Conservation (phyloP, 2,797 vertebrate species). For the Acrocephalus scirpaceus region DNA sequence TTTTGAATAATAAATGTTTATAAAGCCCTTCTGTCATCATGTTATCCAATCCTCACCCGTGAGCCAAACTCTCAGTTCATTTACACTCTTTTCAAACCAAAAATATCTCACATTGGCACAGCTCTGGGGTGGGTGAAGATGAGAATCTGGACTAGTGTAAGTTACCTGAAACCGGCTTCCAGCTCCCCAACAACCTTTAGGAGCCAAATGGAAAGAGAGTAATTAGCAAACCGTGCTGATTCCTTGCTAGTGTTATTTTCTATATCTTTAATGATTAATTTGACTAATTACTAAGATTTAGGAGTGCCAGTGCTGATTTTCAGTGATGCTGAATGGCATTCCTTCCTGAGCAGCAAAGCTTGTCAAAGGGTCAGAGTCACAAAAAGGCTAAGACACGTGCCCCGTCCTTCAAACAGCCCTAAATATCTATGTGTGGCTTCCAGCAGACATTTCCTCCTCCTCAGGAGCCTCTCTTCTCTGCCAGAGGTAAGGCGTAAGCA, state of each 20-base stretch:
- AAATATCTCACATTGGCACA: not conserved
- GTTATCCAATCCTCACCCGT: slow-evolving; percentile 20
- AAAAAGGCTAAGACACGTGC: rapidly evolving
- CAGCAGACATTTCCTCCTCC: not conserved
- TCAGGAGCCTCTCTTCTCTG: not conserved
- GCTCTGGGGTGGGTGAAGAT: not conserved
- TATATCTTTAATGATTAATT: not conserved
- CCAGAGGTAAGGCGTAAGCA: not conserved
- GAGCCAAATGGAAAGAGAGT: not conserved
- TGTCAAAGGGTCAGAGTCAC: not conserved
- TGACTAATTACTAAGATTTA: not conserved
- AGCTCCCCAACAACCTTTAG: not conserved
- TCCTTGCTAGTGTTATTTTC: not conserved
- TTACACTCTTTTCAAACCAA: slow-evolving; percentile 42
- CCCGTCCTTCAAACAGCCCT: not conserved
- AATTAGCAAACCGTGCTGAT: not conserved
- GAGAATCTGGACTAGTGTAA: not conserved
- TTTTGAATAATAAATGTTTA: slow-evolving; percentile 70
- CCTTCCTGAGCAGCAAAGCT: not conserved
- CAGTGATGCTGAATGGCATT: not conserved
- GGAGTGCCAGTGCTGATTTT: not conserved
- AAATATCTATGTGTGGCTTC: not conserved
- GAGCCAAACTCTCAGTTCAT: slow-evolving; percentile 47
- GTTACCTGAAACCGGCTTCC: slow-evolving; percentile 6
- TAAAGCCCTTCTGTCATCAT: slow-evolving; percentile 57